Evolutionary conservation across 2,888 invertebrate species (phyloP).

Genomic region (Dynastes hyllus): DNA sequence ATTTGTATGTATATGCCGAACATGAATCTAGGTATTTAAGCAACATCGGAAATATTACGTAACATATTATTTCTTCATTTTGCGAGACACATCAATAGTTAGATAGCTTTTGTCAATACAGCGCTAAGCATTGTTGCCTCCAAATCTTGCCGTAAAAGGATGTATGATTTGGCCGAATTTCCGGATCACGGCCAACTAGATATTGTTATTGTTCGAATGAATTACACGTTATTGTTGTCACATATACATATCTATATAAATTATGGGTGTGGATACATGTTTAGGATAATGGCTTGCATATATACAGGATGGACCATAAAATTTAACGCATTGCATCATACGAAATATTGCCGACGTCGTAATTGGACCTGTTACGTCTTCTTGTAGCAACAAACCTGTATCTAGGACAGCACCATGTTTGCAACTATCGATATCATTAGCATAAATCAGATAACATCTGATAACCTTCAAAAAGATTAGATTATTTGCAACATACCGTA

Average conservation of each 20-base stretch:
- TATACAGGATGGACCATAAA: not conserved
- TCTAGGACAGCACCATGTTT: too few relatives aligned
- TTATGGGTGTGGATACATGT: slow-evolving; percentile 19
- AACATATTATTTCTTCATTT: not conserved
- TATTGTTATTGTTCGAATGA: slow-evolving; percentile 24
- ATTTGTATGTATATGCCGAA: not conserved
- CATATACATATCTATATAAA: slow-evolving; percentile 4
- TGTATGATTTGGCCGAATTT: slow-evolving; percentile 16
- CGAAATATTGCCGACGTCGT: too few relatives aligned
- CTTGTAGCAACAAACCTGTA: too few relatives aligned
- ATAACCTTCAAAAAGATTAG: too few relatives aligned
- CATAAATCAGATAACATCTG: too few relatives aligned
- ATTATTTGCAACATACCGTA: too few relatives aligned
- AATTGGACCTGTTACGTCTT: too few relatives aligned
- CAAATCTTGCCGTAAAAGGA: slow-evolving; percentile 10
- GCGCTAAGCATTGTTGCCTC: slow-evolving; percentile 4
- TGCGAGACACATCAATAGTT: not conserved
- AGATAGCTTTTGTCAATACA: not conserved
- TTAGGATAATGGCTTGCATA: slow-evolving; percentile 10
- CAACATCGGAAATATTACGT: slow-evolving; percentile 29
- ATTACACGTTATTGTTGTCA: slow-evolving; percentile 32
- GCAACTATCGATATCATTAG: too few relatives aligned
- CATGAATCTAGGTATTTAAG: slow-evolving; percentile 18
- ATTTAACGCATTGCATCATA: too few relatives aligned
- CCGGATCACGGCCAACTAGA: slow-evolving; percentile 34